A percentile compares a stretch with the other conserved stretches of the same genome.
Evolutionary conservation across 2,888 invertebrate genomes (phyloP).

Genomic region (Cotesia congregata): DNA sequence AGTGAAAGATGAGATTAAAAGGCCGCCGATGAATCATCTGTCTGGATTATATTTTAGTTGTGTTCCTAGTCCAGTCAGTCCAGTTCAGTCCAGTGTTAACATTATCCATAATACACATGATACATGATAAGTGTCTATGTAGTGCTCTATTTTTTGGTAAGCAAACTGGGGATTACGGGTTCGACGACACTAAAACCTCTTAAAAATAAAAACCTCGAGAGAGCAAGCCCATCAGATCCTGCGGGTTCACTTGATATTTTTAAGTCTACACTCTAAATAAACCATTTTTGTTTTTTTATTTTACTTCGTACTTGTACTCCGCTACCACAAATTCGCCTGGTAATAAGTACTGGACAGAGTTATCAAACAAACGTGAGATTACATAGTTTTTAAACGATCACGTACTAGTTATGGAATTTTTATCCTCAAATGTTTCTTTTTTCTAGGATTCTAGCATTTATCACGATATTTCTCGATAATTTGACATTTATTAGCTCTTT

Average conservation of each 20-base stretch:
- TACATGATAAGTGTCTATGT: background rate
- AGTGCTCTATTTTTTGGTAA: background rate
- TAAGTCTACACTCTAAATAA: background rate
- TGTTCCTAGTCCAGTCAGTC: background rate
- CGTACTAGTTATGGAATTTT: background rate
- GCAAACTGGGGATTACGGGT: background rate
- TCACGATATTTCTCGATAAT: too few relatives aligned
- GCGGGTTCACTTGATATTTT: background rate
- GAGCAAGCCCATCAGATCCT: background rate
- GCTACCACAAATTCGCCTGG: background rate
- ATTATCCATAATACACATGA: too few relatives aligned
- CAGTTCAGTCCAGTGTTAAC: background rate
- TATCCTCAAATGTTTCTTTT: too few relatives aligned
- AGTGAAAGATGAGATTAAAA: conserved; percentile 34
- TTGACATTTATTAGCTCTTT: too few relatives aligned
- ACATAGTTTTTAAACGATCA: background rate
- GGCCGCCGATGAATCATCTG: conserved; percentile 33
- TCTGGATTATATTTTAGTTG: background rate
- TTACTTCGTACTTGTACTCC: background rate
- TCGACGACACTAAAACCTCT: background rate
- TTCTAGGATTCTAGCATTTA: too few relatives aligned
- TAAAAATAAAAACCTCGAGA: background rate
- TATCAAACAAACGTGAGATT: background rate
- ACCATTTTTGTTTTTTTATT: background rate
- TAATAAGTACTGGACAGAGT: background rate